phyloP scores from a whole-genome alignment of 1,140 invertebrate genomes.

The Drosophila parvula region DNA sequence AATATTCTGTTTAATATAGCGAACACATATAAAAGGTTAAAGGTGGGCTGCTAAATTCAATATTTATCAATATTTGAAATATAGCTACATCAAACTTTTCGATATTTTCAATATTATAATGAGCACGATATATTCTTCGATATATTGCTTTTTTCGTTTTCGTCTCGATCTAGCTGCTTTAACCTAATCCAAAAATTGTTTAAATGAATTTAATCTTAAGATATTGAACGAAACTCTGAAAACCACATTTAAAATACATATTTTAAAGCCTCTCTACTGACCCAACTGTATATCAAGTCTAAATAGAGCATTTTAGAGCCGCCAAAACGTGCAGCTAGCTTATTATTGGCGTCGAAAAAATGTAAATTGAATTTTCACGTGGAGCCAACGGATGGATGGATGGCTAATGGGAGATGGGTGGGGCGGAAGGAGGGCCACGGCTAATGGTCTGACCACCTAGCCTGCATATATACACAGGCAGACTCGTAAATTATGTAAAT shows the following conservation, averaged over 20 bases:
- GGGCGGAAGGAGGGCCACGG: not conserved
- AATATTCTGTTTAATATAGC: no score
- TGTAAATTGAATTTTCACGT: constrained; percentile 37
- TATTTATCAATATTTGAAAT: no score
- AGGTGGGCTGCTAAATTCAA: no score
- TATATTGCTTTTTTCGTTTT: no score
- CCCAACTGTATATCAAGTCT: not conserved
- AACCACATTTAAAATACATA: not conserved
- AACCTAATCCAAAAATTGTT: not conserved
- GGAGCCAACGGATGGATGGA: not conserved
- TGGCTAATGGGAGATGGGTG: not conserved
- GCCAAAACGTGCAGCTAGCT: not conserved
- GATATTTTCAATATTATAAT: no score
- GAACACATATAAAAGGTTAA: no score
- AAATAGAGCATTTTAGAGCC: constrained; percentile 6
- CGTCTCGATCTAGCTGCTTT: no score
- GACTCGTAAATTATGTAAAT: constrained; percentile 59
- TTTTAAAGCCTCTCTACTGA: not conserved
- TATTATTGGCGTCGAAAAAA: constrained; percentile 26
- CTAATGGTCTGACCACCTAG: constrained; percentile 25
- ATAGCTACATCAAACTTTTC: no score
- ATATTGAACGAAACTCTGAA: not conserved
- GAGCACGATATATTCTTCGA: no score
- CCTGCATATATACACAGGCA: constrained; percentile 10
- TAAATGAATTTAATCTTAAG: no score